Evolutionary conservation across 2,797 vertebrate genomes (phyloP).

Genomic region (Megalops cyprinoides): DNA sequence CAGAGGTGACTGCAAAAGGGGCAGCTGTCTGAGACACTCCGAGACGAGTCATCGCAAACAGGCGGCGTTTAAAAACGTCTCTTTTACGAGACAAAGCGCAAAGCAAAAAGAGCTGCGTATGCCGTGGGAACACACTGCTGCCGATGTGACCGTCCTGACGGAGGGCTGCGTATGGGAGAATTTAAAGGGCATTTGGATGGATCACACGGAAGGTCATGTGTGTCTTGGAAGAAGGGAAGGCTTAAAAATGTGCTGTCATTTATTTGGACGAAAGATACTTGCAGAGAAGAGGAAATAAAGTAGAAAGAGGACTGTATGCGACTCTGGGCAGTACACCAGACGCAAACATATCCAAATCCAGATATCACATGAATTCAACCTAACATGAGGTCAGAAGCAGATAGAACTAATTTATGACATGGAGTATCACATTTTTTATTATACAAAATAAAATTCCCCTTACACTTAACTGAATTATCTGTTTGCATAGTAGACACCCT

Average conservation of each 20-base stretch:
- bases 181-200: not conserved
- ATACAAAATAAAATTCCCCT: no score
- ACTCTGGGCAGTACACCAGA: not conserved
- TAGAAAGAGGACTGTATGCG: not conserved
- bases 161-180: not conserved
- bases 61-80: not conserved
- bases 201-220: not conserved
- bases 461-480: not conserved
- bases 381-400: not conserved
- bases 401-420: not conserved
- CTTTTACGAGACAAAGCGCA: not conserved
- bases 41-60: not conserved
- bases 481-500: not conserved
- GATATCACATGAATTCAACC: not conserved
- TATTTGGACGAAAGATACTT: not conserved
- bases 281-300: not conserved
- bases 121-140: not conserved
- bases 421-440: no score
- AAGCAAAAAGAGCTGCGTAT: no score
- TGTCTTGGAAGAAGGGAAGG: not conserved
- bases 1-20: slow-evolving; percentile 60
- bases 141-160: not conserved
- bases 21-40: slow-evolving; percentile 57
- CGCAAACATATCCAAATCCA: not conserved
- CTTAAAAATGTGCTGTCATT: not conserved